Conservation (phyloP, 2,113 vertebrate species). For the Seriola dumerili region DNA sequence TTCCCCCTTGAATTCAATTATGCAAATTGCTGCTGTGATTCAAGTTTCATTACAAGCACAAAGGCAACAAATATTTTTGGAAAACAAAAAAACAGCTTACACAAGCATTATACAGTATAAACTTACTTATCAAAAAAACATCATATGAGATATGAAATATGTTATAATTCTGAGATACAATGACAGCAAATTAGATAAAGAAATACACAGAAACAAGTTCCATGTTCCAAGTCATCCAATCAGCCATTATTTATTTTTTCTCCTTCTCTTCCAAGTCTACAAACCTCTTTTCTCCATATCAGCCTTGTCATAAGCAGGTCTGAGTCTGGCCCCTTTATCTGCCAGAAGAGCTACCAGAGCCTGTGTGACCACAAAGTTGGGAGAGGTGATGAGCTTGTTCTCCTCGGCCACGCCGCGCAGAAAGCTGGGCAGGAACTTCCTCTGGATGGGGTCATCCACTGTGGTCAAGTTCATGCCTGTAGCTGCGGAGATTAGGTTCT, state of each 20-base stretch:
- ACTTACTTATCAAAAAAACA: neutral
- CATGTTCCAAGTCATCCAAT: no score
- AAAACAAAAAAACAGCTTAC: neutral
- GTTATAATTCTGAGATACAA: neutral
- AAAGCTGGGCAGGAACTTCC: conserved; percentile 97
- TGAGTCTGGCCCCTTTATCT: conserved; percentile 94
- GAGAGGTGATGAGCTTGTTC: conserved; percentile 96
- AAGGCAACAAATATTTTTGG: no score
- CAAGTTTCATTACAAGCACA: neutral
- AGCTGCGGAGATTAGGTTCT: conserved; percentile 98
- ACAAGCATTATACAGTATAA: neutral
- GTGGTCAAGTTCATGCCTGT: conserved; percentile 98
- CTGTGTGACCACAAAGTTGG: conserved; percentile 98
- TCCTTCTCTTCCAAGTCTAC: conserved; percentile 2
- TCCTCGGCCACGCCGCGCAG: conserved; percentile 95
- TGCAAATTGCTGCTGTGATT: no score
- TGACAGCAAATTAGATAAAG: neutral
- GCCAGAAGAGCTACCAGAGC: conserved; percentile 96
- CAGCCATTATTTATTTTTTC: rapidly evolving
- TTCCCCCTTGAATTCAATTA: no score
- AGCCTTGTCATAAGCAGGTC: conserved; percentile 93
- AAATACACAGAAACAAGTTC: neutral
- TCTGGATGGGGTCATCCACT: conserved; percentile 96
- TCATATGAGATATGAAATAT: neutral
- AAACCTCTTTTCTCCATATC: conserved; percentile 97